Evolutionary conservation across 2,113 vertebrate species (phyloP).

Genomic region (Sinocyclocheilus anshuiensis): DNA sequence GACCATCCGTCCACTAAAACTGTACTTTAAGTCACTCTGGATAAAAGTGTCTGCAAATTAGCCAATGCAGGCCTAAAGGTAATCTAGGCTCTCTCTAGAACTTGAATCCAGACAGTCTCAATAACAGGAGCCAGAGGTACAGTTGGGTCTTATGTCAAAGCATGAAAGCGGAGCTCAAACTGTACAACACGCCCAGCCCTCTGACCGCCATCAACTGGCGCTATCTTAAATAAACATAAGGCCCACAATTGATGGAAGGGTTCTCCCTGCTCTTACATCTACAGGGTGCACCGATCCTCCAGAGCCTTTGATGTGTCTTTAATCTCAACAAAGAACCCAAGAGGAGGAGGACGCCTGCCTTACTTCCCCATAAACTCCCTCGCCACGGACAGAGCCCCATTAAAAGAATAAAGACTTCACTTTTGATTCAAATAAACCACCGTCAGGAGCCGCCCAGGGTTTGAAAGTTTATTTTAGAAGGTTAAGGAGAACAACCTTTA

Average conservation of each 20-base stretch:
- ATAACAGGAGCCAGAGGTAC: constrained; percentile 6
- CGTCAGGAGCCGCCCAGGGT: constrained; percentile 31
- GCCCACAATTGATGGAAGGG: constrained; percentile 69
- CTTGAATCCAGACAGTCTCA: not conserved
- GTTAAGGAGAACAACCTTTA: constrained; percentile 49
- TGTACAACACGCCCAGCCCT: constrained; percentile 49
- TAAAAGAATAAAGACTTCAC: constrained; percentile 53
- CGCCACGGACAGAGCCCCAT: constrained; percentile 38
- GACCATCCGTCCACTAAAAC: not conserved
- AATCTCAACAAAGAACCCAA: constrained; percentile 48
- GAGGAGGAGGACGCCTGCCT: constrained; percentile 42
- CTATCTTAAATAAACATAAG: constrained; percentile 72
- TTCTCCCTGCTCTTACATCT: constrained; percentile 62
- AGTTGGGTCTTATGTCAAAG: constrained; percentile 1
- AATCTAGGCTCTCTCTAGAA: not conserved
- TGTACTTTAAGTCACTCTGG: not conserved
- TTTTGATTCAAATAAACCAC: constrained; percentile 51
- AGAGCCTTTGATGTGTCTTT: constrained; percentile 53
- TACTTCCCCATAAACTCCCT: constrained; percentile 49
- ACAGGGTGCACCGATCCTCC: constrained; percentile 29
- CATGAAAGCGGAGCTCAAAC: constrained; percentile 7
- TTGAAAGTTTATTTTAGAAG: constrained; percentile 48
- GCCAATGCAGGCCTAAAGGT: not conserved
- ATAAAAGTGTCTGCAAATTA: not conserved
- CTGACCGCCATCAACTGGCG: constrained; percentile 55